Evolutionary conservation across 2,888 invertebrate species (phyloP).

Genomic region (Ophion ellenae): DNA sequence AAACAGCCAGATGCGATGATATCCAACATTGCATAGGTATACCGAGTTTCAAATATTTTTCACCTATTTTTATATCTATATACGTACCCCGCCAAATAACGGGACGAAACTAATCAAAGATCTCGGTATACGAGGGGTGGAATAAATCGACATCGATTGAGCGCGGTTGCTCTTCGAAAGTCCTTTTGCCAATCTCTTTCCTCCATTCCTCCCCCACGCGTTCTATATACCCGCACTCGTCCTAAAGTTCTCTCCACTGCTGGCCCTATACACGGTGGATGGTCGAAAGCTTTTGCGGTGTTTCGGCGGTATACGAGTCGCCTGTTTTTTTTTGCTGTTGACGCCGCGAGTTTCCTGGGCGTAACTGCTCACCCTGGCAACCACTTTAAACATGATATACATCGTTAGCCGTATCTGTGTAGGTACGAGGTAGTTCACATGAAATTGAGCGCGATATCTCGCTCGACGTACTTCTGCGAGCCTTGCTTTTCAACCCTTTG

Average conservation of each 20-base stretch:
- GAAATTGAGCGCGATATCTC: slow-evolving; percentile 1
- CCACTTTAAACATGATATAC: slow-evolving; percentile 41
- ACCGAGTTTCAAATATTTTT: background rate
- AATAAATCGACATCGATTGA: slow-evolving; percentile 61
- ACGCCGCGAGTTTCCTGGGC: slow-evolving; percentile 52
- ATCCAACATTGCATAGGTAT: no score
- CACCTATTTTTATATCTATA: background rate
- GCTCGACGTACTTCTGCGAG: background rate
- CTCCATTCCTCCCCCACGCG: slow-evolving; percentile 22
- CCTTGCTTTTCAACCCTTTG: background rate
- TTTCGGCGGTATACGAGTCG: slow-evolving; percentile 13
- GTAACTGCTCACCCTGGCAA: slow-evolving; percentile 51
- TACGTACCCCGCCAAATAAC: slow-evolving; percentile 21
- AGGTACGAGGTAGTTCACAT: slow-evolving; percentile 19
- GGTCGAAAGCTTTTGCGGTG: slow-evolving; percentile 59
- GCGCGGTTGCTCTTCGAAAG: slow-evolving; percentile 9
- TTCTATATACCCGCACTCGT: slow-evolving; percentile 25
- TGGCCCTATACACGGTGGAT: slow-evolving; percentile 21
- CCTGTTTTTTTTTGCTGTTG: slow-evolving; percentile 45
- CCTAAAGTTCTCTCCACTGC: slow-evolving; percentile 16
- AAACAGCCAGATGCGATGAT: no score
- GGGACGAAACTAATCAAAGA: slow-evolving; percentile 66
- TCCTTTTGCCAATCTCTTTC: slow-evolving; percentile 40
- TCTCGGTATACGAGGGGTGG: slow-evolving; percentile 58
- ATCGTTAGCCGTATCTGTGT: background rate